phyloP scores from a whole-genome alignment of 2,888 invertebrate genomes.

The Abrostola triplasia region DNA sequence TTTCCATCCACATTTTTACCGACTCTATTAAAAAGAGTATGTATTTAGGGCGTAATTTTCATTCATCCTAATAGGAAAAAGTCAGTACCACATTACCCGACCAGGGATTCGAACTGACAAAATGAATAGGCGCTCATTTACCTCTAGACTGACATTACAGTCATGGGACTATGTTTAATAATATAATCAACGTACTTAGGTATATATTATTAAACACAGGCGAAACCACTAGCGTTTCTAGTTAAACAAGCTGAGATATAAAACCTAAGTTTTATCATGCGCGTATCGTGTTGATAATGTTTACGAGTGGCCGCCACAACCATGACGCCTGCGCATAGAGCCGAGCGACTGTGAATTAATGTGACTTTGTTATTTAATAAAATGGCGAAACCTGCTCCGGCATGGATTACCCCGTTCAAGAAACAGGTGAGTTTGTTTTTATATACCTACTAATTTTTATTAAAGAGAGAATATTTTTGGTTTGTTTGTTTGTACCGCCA shows the following conservation, averaged over 20 bases:
- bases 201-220: neutral
- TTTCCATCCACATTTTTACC: no score
- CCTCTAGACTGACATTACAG: no score
- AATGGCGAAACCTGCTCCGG: slow-evolving; percentile 36
- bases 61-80: no score
- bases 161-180: no score
- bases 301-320: slow-evolving; percentile 26
- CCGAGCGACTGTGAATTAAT: slow-evolving; percentile 25
- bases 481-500: no score
- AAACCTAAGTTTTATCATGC: slow-evolving; percentile 29
- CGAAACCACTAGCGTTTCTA: neutral
- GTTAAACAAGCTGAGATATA: slow-evolving; percentile 11
- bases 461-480: no score
- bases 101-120: no score
- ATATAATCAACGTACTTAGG: neutral
- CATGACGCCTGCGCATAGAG: slow-evolving; percentile 17
- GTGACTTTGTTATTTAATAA: slow-evolving; percentile 14
- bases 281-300: slow-evolving; percentile 37
- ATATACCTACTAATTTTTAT: neutral
- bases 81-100: no score
- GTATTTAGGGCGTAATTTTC: no score
- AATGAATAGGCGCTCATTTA: no score
- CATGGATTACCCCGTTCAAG: slow-evolving; percentile 61
- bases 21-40: no score
- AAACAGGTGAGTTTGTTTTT: slow-evolving; percentile 54